Conservation (phyloP, 1,140 invertebrate species). For the Dryas iulia region DNA sequence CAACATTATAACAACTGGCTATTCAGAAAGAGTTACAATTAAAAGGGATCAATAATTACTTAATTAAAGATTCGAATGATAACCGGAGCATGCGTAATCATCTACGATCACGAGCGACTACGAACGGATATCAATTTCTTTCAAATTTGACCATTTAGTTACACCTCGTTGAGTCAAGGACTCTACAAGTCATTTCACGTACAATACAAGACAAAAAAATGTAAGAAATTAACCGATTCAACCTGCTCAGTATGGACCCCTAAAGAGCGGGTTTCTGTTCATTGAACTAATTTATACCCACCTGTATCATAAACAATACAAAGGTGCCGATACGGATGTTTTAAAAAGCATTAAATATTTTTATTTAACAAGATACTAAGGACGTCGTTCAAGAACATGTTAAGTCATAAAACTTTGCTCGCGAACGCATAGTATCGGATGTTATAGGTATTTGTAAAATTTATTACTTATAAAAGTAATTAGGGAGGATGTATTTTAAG, state of each 20-base stretch:
- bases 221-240: conserved; percentile 73
- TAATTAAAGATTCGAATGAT: conserved; percentile 64
- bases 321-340: conserved; percentile 57
- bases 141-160: conserved; percentile 76
- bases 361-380: conserved; percentile 48
- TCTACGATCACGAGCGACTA: conserved; percentile 50
- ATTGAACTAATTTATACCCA: conserved; percentile 75
- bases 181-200: conserved; percentile 64
- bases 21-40: conserved; percentile 11
- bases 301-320: conserved; percentile 73
- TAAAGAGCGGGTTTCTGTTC: conserved; percentile 70
- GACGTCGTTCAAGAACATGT: conserved; percentile 49
- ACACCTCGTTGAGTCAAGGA: conserved; percentile 79
- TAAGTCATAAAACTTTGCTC: conserved; percentile 49
- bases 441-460: neutral
- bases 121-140: conserved; percentile 73
- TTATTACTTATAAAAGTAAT: neutral
- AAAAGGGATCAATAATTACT: conserved; percentile 53
- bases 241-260: conserved; percentile 68
- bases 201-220: conserved; percentile 67
- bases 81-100: conserved; percentile 63
- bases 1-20: neutral
- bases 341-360: conserved; percentile 61
- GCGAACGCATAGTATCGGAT: conserved; percentile 7
- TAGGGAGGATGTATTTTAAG: neutral